Conservation (phyloP, 2,888 invertebrate genomes). For the Ennomos quercinarius region DNA sequence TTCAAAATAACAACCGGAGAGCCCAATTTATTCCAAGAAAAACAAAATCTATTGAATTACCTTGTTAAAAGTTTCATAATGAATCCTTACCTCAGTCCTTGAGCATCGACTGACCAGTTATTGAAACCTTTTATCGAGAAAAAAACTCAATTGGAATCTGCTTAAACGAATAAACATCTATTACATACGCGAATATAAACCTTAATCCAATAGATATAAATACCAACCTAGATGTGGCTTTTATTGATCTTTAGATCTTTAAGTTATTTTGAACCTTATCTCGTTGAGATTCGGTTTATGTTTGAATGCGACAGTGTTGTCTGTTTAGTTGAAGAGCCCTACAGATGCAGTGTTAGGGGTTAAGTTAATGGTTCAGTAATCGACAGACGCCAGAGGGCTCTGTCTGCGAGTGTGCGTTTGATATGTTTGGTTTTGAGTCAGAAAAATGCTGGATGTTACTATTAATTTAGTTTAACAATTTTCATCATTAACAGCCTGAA, state of each 20-base stretch:
- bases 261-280: slow-evolving; percentile 21
- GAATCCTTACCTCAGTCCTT: slow-evolving; percentile 37
- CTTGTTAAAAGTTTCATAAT: slow-evolving; percentile 43
- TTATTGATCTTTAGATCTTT: slow-evolving; percentile 5
- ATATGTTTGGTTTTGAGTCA: slow-evolving; percentile 58
- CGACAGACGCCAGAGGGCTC: slow-evolving; percentile 64
- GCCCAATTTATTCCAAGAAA: slow-evolving; percentile 31
- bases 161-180: slow-evolving; percentile 41
- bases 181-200: slow-evolving; percentile 2
- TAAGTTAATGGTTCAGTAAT: slow-evolving; percentile 78
- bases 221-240: not conserved
- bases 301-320: slow-evolving; percentile 36
- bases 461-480: too few relatives aligned
- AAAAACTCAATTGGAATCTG: slow-evolving; percentile 59
- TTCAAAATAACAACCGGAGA: slow-evolving; percentile 35
- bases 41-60: slow-evolving; percentile 40
- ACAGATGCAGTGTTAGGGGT: slow-evolving; percentile 45
- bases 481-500: too few relatives aligned
- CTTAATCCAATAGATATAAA: not conserved
- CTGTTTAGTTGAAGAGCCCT: slow-evolving; percentile 51
- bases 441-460: slow-evolving; percentile 31
- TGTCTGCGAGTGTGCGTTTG: slow-evolving; percentile 57
- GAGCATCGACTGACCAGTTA: slow-evolving; percentile 58
- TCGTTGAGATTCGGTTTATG: slow-evolving; percentile 40
- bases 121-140: slow-evolving; percentile 63